Conservation (phyloP, 2,888 invertebrate species). For the Bugula neritina region DNA sequence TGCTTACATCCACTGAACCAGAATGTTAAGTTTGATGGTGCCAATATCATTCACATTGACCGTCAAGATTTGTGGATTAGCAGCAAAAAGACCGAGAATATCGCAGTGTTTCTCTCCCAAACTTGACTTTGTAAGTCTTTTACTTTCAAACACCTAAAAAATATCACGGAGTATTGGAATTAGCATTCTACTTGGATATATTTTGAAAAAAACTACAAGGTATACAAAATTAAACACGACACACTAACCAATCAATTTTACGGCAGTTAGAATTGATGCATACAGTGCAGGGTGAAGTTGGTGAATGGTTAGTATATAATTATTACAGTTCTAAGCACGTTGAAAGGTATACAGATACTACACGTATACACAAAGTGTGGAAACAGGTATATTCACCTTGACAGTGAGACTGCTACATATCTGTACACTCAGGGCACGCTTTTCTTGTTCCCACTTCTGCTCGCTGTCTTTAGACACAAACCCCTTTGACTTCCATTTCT, state of each 20-base stretch:
- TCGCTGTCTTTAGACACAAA: slow-evolving; percentile 55
- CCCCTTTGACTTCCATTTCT: slow-evolving; percentile 60
- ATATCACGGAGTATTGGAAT: background rate
- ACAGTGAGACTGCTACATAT: slow-evolving; percentile 57
- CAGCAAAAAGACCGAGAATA: slow-evolving; percentile 58
- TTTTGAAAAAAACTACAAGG: no score
- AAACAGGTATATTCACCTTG: slow-evolving; percentile 50
- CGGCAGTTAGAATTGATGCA: no score
- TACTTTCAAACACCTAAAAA: slow-evolving; percentile 52
- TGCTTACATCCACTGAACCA: slow-evolving; percentile 60
- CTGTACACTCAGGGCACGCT: slow-evolving; percentile 53
- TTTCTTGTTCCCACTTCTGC: slow-evolving; percentile 57
- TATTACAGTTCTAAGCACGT: no score
- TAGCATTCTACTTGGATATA: no score
- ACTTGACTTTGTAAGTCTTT: slow-evolving; percentile 51
- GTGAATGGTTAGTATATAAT: no score
- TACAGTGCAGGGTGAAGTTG: no score
- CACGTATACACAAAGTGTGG: background rate
- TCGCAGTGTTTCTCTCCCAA: slow-evolving; percentile 59
- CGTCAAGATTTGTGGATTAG: slow-evolving; percentile 59
- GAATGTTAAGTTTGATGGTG: slow-evolving; percentile 58
- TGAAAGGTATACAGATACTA: no score
- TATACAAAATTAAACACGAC: no score
- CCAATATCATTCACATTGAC: slow-evolving; percentile 60
- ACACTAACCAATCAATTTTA: no score